Base-by-base conservation (phyloP, 2,797 vertebrate genomes). In the Eutrigla gurnardus region DNA sequence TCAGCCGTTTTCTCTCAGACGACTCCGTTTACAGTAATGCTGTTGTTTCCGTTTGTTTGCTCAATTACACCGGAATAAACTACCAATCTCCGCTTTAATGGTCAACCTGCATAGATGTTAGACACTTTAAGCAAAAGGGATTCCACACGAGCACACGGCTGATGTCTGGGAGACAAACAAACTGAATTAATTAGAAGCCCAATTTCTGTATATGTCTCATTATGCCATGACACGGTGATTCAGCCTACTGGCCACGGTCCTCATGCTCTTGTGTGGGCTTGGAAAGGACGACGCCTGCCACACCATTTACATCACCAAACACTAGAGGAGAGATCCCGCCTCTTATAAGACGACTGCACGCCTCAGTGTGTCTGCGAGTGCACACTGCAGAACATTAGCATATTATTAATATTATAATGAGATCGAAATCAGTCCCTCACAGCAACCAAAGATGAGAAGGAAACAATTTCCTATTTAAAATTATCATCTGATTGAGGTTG, bases 391-490 rank as follows among this genome's bases (percentile, higher is more conserved):
- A 49, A 65, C 35, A 71, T 76, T 64, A 82, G 60, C 57, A 50
- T 45, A 53, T 77, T 65, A 81, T 80, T 75, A 62, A 73, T 69
- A 69, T 72, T 66, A 60, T 75, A 78, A 83, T 81, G 63, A 74
- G 45, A 68, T 73, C 54, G 67, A 73, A 68, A 74, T 74, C 17
- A 14, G 54, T 78, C 73, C 49, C 52, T 79, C 49, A 53, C 47
- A 65, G 54, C 37, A 0, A 65, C 55, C 49, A 55, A 62, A 73
- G 35, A 65, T 45, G 25, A 73, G 58, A 65, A 46, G 15, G 12
- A n/a, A 78, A 68, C n/a, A 63, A 77, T 42, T 50, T 65, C 54
- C 7, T 6, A 65, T 79, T 80, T 78, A 12, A 77, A 71, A 39
- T 74, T 11, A 33, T 49, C 55, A 81, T 81, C 36, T 49, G 60